Percentiles rank a stretch among this genome's conserved stretches.
Conservation (phyloP, 30 jellyfish, hydroid and myxozoan species). For the Euphysa ruthae region DNA sequence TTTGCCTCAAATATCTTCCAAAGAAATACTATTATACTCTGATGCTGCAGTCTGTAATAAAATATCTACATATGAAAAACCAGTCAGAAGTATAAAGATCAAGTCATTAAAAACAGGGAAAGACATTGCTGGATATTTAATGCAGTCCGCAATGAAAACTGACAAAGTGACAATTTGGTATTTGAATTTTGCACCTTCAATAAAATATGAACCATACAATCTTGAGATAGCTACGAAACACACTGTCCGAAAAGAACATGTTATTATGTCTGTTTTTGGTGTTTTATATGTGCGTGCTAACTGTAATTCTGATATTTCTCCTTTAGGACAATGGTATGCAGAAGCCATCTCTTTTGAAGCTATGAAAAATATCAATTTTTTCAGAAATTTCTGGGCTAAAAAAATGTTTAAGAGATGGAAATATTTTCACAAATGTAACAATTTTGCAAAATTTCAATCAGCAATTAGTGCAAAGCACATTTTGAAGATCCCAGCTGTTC, state of each 20-base stretch:
- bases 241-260: conserved; percentile 48
- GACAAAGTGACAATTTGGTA: conserved; percentile 51
- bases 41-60: background rate
- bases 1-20: conserved; percentile 9
- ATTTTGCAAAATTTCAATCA: conserved; percentile 27
- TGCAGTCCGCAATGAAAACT: conserved; percentile 8
- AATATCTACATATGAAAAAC: background rate
- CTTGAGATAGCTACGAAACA: conserved; percentile 44
- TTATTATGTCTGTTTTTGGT: conserved; percentile 68
- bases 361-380: conserved; percentile 23
- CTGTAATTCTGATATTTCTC: conserved; percentile 58
- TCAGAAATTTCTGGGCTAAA: conserved; percentile 27
- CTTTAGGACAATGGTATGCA: conserved; percentile 76
- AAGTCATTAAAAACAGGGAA: conserved; percentile 47
- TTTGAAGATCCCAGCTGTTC: conserved; percentile 54
- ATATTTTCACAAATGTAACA: conserved; percentile 13
- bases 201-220: conserved; percentile 43
- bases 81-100: background rate
- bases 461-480: conserved; percentile 23
- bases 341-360: conserved; percentile 53
- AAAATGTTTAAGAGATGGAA: conserved; percentile 50
- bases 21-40: too few relatives aligned
- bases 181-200: conserved; percentile 28
- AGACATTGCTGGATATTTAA: conserved; percentile 53
- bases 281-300: conserved; percentile 52